phyloP scores from a whole-genome alignment of 2,888 invertebrate species.

The Dendrolimus pini region DNA sequence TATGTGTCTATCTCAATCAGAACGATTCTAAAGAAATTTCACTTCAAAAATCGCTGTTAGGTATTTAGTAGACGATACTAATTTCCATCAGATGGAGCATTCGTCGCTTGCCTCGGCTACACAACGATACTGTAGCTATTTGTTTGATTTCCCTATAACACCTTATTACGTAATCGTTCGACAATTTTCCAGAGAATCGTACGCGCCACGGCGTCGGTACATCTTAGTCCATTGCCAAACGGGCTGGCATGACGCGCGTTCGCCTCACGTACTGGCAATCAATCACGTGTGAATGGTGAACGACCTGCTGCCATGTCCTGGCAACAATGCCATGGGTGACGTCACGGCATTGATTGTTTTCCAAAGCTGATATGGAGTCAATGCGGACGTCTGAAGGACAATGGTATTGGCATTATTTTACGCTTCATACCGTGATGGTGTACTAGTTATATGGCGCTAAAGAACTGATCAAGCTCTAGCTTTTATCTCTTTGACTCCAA shows the following conservation, averaged over 20 bases:
- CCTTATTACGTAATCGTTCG: constrained; percentile 4
- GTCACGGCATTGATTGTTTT: constrained; percentile 27
- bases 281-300: constrained; percentile 44
- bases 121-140: too few species aligned
- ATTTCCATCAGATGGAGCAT: too few species aligned
- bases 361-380: constrained; percentile 21
- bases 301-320: constrained; percentile 41
- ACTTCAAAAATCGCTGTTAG: too few species aligned
- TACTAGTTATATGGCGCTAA: too few species aligned
- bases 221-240: constrained; percentile 28
- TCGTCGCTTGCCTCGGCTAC: too few species aligned
- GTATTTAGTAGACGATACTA: too few species aligned
- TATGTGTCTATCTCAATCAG: too few species aligned
- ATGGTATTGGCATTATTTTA: constrained; percentile 2
- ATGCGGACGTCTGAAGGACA: constrained; percentile 18
- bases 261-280: constrained; percentile 43
- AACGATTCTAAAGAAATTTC: too few species aligned
- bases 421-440: not conserved
- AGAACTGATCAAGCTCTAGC: too few species aligned
- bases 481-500: too few species aligned
- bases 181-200: constrained; percentile 27
- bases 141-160: constrained; percentile 9
- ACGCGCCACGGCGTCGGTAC: constrained; percentile 23
- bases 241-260: constrained; percentile 20
- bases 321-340: constrained; percentile 35